Evolutionary conservation across 2,113 vertebrate genomes (phyloP).

Genomic region (Barnardius zonarius): DNA sequence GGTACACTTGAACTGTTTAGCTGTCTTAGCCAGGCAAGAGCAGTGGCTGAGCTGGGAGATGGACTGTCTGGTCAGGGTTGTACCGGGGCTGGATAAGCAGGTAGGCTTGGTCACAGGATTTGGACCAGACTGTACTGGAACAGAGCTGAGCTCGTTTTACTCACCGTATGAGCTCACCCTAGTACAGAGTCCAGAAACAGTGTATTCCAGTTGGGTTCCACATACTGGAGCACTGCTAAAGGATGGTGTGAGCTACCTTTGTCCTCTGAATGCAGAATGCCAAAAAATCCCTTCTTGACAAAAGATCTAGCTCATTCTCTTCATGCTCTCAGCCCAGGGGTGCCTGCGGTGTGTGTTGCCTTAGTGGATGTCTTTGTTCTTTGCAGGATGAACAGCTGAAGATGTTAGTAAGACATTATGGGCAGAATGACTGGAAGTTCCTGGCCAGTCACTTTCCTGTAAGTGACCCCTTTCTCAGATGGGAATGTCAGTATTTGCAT

Average conservation of each 20-base stretch:
- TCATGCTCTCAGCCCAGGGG: background rate
- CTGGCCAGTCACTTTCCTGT: slow-evolving; percentile 88
- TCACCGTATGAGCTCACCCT: background rate
- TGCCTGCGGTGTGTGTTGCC: background rate
- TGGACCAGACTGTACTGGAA: background rate
- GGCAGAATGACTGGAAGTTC: slow-evolving; percentile 90
- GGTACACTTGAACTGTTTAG: background rate
- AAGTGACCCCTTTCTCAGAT: slow-evolving; percentile 60
- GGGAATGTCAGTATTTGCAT: background rate
- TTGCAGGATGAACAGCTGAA: slow-evolving; percentile 90
- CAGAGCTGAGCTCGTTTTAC: background rate
- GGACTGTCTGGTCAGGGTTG: background rate
- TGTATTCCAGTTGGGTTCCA: background rate
- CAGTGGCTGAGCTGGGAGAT: background rate
- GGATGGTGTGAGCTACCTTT: background rate
- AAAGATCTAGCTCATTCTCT: background rate
- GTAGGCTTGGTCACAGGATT: background rate
- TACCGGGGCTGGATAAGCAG: background rate
- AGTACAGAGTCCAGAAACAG: background rate
- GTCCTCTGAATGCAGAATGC: background rate
- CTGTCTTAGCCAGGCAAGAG: background rate
- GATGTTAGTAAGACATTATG: slow-evolving; percentile 84
- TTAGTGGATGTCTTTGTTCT: background rate
- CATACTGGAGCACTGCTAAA: fast-evolving
- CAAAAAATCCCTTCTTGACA: background rate